phyloP scores from a whole-genome alignment of 2,888 invertebrate genomes.

The Drosophila diplacantha region DNA sequence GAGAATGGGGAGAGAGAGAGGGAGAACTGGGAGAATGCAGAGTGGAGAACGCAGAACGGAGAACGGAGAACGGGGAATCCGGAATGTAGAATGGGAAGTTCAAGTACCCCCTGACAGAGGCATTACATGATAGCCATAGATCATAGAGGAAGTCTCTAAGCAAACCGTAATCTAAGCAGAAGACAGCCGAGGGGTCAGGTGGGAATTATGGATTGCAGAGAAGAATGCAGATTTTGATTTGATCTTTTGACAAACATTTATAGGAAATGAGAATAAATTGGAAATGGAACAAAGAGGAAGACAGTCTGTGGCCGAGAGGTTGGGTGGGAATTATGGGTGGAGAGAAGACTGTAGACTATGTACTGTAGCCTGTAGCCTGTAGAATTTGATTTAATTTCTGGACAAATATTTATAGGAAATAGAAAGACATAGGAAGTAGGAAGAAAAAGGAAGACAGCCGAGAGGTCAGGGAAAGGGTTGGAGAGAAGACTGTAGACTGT shows the following conservation, averaged over 20 bases:
- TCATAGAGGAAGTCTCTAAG: slow-evolving; percentile 35
- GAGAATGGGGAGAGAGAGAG: neutral
- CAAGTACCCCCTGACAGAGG: slow-evolving; percentile 53
- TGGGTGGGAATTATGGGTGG: neutral
- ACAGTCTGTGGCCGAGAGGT: neutral
- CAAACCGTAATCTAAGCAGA: slow-evolving; percentile 10
- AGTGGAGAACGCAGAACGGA: slow-evolving; percentile 22
- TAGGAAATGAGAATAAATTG: neutral
- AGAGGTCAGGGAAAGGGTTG: too few relatives aligned
- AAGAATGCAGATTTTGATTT: neutral
- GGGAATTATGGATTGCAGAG: neutral
- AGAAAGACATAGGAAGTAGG: too few relatives aligned
- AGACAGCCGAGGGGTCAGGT: slow-evolving; percentile 3
- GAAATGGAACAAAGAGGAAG: neutral
- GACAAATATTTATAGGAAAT: neutral
- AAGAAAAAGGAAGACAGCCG: too few relatives aligned
- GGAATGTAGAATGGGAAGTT: slow-evolving; percentile 47
- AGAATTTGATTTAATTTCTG: neutral
- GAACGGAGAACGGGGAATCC: slow-evolving; percentile 26
- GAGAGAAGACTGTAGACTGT: too few relatives aligned
- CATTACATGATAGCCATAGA: slow-evolving; percentile 44
- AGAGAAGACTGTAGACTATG: neutral
- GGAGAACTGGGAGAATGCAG: slow-evolving; percentile 4
- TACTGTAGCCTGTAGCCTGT: neutral
- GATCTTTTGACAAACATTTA: neutral